Evolutionary conservation across 2,113 vertebrate genomes (phyloP).

Genomic region (Zosterops pallidus): DNA sequence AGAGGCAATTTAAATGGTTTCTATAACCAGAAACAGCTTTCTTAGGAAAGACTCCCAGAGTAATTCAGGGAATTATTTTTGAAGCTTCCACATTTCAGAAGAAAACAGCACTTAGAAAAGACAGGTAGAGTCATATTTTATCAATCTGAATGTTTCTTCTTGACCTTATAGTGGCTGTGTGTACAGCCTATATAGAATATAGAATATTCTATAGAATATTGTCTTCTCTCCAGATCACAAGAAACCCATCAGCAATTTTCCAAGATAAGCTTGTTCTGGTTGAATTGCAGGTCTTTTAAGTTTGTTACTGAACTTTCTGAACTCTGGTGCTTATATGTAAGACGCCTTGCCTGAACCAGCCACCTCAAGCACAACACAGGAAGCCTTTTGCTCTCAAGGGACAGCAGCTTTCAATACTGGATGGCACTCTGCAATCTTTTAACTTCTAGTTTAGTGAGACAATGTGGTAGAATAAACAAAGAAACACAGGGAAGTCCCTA

Average conservation of each 20-base stretch:
- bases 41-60: background rate
- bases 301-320: background rate
- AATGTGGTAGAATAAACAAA: background rate
- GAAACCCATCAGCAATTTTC: background rate
- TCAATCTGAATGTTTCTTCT: background rate
- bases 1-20: background rate
- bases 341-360: background rate
- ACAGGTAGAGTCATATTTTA: background rate
- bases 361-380: background rate
- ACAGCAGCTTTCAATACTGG: background rate
- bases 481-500: background rate
- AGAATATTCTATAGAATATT: background rate
- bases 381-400: background rate
- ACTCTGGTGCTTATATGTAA: background rate
- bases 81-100: background rate
- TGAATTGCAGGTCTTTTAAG: background rate
- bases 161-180: background rate
- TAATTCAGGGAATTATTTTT: background rate
- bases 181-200: background rate
- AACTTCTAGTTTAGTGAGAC: background rate
- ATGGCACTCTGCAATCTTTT: background rate
- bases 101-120: background rate
- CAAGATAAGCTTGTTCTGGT: background rate
- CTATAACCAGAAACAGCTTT: background rate
- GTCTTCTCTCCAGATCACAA: background rate